Conservation (phyloP, 1,140 invertebrate species). For the Cyclargus thomasi region DNA sequence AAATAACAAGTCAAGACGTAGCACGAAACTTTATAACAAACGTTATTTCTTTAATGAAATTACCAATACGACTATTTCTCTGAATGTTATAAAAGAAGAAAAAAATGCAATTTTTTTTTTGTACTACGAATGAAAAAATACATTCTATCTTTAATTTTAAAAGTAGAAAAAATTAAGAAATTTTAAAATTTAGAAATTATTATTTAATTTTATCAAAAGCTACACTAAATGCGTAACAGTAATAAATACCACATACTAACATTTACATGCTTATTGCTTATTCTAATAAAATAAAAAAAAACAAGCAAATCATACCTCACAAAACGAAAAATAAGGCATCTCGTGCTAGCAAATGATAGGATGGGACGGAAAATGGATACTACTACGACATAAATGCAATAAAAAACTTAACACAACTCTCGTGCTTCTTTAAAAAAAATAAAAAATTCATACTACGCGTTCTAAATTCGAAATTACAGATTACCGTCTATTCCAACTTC, state of each 20-base stretch:
- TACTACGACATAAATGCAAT: slow-evolving; percentile 51
- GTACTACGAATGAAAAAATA: too few species aligned
- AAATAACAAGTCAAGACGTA: too few species aligned
- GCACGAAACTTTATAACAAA: too few species aligned
- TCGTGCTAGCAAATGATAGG: slow-evolving; percentile 49
- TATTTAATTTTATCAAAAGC: neutral
- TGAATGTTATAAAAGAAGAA: too few species aligned
- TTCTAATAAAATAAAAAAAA: slow-evolving; percentile 28
- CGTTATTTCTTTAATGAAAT: too few species aligned
- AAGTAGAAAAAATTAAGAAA: too few species aligned
- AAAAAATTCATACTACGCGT: neutral
- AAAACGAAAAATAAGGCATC: slow-evolving; percentile 49
- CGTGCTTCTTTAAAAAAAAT: slow-evolving; percentile 39
- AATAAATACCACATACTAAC: neutral
- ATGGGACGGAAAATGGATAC: slow-evolving; percentile 51
- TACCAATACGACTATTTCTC: too few species aligned
- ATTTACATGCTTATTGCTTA: neutral
- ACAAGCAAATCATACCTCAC: slow-evolving; percentile 54
- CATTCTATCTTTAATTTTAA: too few species aligned
- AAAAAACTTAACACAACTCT: slow-evolving; percentile 51
- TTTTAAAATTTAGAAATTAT: too few species aligned
- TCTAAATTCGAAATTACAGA: neutral
- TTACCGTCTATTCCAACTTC: neutral
- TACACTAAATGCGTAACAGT: neutral
- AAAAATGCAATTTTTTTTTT: too few species aligned